Evolutionary conservation across 23 tunicate species (phyloP).

Genomic region (Clavelina lepadiformis): DNA sequence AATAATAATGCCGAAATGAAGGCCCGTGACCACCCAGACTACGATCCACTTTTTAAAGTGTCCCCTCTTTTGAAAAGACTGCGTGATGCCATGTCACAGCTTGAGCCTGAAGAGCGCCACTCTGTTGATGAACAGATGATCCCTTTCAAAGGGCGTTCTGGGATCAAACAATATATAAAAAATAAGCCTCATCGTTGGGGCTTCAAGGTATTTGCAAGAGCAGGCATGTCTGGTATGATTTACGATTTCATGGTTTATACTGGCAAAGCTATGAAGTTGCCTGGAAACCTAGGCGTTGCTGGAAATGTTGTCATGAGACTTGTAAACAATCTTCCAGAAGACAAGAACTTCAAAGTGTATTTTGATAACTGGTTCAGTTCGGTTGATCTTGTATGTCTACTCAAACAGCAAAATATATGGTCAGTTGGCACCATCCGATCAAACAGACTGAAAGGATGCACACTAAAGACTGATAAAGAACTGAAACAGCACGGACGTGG

Average conservation of each 20-base stretch:
- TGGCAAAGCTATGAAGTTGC: slow-evolving; percentile 24
- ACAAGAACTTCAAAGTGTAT: slow-evolving; percentile 6
- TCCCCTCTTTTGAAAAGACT: slow-evolving; percentile 2
- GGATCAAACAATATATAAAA: slow-evolving; percentile 14
- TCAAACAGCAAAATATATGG: no score
- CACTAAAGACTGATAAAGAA: no score
- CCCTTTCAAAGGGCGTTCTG: slow-evolving; percentile 17
- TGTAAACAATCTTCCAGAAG: slow-evolving; percentile 10
- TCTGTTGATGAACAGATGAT: slow-evolving; percentile 21
- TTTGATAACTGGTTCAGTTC: slow-evolving; percentile 22
- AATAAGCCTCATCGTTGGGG: slow-evolving; percentile 20
- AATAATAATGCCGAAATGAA: slow-evolving; percentile 10
- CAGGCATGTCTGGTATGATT: slow-evolving; percentile 9
- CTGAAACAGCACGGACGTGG: slow-evolving; percentile 6
- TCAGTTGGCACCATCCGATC: no score
- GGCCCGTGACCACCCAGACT: slow-evolving; percentile 9
- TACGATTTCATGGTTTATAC: slow-evolving; percentile 10
- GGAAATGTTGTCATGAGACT: slow-evolving; percentile 16
- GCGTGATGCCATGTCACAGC: slow-evolving; percentile 12
- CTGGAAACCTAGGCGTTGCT: slow-evolving; percentile 13
- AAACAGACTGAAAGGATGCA: no score
- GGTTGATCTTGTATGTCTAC: no score
- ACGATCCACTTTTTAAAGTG: slow-evolving; percentile 29
- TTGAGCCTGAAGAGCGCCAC: slow-evolving; percentile 9
- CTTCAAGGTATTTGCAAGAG: slow-evolving; percentile 17